Percentiles rank a stretch among this genome's conserved stretches.
Conservation (phyloP, 2,113 vertebrate species). For the Lepisosteus oculatus region DNA sequence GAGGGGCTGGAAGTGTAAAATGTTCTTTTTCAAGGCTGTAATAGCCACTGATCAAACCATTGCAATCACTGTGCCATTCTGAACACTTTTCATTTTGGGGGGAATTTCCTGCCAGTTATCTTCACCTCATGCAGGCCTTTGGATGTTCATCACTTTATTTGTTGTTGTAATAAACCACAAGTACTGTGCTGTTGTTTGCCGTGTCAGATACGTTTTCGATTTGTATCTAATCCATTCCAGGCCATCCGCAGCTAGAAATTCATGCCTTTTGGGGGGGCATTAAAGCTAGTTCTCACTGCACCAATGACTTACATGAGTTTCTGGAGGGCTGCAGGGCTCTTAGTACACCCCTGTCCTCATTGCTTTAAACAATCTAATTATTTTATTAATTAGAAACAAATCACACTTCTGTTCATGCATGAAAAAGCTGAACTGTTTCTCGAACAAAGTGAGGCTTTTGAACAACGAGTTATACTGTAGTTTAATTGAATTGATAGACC, state of each 20-base stretch:
- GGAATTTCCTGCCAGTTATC: conserved; percentile 19
- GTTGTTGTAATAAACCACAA: conserved; percentile 18
- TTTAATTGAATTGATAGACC: too few relatives aligned
- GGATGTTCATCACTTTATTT: conserved; percentile 15
- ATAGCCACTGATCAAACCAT: conserved; percentile 33
- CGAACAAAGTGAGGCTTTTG: too few relatives aligned
- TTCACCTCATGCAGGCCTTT: not conserved
- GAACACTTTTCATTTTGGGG: conserved; percentile 13
- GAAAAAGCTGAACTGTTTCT: too few relatives aligned
- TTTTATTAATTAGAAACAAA: too few relatives aligned
- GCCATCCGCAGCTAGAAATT: conserved; percentile 14
- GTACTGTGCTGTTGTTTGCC: conserved; percentile 11
- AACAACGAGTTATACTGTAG: too few relatives aligned
- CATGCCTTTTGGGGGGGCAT: conserved; percentile 20
- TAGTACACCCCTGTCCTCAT: too few relatives aligned
- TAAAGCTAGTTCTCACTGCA: conserved; percentile 13
- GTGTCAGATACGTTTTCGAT: conserved; percentile 2
- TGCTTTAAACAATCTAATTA: too few relatives aligned
- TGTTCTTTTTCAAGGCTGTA: conserved; percentile 26
- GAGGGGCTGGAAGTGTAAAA: conserved; percentile 28
- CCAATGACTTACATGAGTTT: too few relatives aligned
- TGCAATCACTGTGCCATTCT: conserved; percentile 20
- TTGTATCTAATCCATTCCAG: not conserved
- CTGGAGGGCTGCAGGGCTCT: too few relatives aligned
- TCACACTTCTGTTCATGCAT: too few relatives aligned